Percentiles rank a stretch among this genome's conserved stretches.
phyloP scores from a whole-genome alignment of 2,888 invertebrate species.

The Nemurella pictetii region DNA sequence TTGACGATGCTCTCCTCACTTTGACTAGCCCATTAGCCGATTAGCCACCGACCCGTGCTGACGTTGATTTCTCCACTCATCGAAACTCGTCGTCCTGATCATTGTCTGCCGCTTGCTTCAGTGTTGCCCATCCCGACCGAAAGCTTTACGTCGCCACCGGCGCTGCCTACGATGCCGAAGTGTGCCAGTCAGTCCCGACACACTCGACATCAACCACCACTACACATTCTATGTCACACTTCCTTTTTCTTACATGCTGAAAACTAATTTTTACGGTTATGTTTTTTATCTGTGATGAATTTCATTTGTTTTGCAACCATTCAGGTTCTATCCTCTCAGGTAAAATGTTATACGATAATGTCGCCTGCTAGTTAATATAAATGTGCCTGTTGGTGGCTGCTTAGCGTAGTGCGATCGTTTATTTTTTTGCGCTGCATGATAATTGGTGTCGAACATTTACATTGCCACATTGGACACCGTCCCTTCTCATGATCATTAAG shows the following conservation, averaged over 20 bases:
- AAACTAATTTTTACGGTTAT: slow-evolving; percentile 40
- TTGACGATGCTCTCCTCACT: neutral
- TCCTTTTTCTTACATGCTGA: slow-evolving; percentile 21
- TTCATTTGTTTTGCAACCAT: slow-evolving; percentile 44
- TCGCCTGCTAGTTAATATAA: neutral
- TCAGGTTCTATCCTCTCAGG: slow-evolving; percentile 74
- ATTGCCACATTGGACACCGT: neutral
- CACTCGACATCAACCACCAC: neutral
- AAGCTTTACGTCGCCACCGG: neutral
- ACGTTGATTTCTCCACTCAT: neutral
- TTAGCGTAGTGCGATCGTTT: neutral
- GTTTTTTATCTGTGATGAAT: slow-evolving; percentile 45
- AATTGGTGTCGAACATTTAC: neutral
- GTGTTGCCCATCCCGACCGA: slow-evolving; percentile 40
- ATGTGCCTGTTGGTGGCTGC: slow-evolving; percentile 12
- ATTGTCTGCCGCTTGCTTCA: slow-evolving; percentile 43
- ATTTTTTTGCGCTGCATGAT: neutral
- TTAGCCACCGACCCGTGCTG: neutral
- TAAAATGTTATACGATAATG: slow-evolving; percentile 59
- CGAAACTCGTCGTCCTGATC: slow-evolving; percentile 5
- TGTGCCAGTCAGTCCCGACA: neutral
- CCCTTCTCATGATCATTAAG: neutral
- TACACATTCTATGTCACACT: neutral
- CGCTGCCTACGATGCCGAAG: neutral
- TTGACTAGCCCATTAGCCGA: neutral